phyloP scores from a whole-genome alignment of 1,140 invertebrate species.

The Cotesia glomerata region DNA sequence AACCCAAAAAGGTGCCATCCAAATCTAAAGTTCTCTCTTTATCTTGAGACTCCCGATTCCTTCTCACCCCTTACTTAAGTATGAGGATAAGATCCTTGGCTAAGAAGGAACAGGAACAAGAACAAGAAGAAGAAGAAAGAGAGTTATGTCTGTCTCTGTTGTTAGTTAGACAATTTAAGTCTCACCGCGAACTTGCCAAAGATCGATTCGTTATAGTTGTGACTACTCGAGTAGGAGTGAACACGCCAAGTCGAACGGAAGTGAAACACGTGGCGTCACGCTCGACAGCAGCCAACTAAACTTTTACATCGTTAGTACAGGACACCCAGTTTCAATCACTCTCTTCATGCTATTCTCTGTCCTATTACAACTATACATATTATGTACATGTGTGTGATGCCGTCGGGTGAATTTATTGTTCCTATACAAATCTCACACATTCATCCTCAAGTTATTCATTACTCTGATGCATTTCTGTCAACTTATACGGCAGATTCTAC shows the following conservation, averaged over 20 bases:
- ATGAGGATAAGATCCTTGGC: too few species aligned
- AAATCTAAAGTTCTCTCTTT: background rate
- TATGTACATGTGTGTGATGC: too few species aligned
- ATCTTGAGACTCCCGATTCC: background rate
- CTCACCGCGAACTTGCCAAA: slow-evolving; percentile 27
- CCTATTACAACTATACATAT: slow-evolving; percentile 39
- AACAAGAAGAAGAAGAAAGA: too few species aligned
- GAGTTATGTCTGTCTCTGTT: background rate
- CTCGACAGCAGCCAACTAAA: slow-evolving; percentile 39
- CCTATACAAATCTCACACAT: background rate
- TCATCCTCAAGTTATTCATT: too few species aligned
- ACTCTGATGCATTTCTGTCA: too few species aligned
- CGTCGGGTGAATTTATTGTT: background rate
- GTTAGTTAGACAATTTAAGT: slow-evolving; percentile 8
- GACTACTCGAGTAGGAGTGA: background rate
- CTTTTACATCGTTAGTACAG: slow-evolving; percentile 56
- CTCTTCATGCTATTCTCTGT: slow-evolving; percentile 4
- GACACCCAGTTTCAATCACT: slow-evolving; percentile 44
- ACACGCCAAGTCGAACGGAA: slow-evolving; percentile 28
- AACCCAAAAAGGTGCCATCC: background rate
- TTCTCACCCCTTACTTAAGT: background rate
- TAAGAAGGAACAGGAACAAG: too few species aligned
- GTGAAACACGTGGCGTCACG: slow-evolving; percentile 33
- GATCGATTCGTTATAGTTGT: slow-evolving; percentile 30
- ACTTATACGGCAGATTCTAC: too few species aligned